These are phyloP conservation scores for Tortricodes alternella DNA, from an alignment of 2,888 invertebrate species.

Conservation along the genomic window DNA sequence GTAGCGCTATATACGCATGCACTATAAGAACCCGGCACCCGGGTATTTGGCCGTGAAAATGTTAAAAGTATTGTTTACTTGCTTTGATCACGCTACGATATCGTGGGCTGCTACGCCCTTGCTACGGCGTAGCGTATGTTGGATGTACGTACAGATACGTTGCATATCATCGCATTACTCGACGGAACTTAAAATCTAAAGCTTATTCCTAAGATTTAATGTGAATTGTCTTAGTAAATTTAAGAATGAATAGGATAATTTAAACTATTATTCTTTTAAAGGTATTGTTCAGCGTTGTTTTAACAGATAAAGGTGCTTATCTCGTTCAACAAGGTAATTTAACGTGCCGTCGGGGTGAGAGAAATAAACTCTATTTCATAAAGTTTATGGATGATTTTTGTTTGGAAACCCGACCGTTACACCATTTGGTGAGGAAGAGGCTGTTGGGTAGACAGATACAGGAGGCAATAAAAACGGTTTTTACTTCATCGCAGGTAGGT, in stretches of 20 bases:
- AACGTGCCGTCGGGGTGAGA: background rate
- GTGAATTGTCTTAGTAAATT: constrained; percentile 10
- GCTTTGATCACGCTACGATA: no score
- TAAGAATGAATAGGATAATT: constrained; percentile 32
- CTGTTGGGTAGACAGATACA: constrained; percentile 23
- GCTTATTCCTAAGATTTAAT: background rate
- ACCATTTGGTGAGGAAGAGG: background rate
- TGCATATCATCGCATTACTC: no score
- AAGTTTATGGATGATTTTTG: background rate
- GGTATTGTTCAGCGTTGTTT: constrained; percentile 33
- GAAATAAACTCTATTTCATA: background rate
- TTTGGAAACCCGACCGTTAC: background rate
- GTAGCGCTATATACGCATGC: no score
- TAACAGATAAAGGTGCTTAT: constrained; percentile 25
- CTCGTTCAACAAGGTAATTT: background rate
- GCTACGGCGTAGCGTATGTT: background rate
- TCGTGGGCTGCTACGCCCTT: no score
- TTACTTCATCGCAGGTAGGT: constrained; percentile 30
- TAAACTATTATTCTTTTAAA: constrained; percentile 35
- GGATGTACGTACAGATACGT: no score
- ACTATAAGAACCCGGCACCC: no score
- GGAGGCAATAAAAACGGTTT: constrained; percentile 39
- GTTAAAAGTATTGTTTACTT: no score
- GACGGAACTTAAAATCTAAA: no score
- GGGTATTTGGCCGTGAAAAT: no score